phyloP scores from a whole-genome alignment of 2,888 invertebrate species.

The Tipula unca region DNA sequence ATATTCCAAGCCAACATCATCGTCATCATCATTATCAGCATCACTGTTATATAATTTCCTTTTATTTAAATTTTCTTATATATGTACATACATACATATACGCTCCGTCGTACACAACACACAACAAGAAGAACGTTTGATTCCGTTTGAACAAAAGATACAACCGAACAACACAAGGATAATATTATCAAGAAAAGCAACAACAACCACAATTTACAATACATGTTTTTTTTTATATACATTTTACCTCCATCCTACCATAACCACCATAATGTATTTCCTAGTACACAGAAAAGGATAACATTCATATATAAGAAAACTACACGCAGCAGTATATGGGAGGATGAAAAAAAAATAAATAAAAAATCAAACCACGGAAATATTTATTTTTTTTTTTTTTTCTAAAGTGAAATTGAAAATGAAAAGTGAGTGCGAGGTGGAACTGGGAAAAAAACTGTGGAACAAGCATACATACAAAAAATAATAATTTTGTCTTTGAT shows the following conservation, averaged over 20 bases:
- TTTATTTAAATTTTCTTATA: not conserved
- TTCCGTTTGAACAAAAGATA: not conserved
- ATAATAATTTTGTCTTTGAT: not conserved
- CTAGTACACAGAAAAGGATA: not conserved
- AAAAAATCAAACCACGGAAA: not conserved
- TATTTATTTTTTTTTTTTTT: not conserved
- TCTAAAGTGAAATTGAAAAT: not conserved
- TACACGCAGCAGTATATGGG: not conserved
- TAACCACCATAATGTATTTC: not conserved
- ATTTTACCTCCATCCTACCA: not conserved
- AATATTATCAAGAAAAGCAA: not conserved
- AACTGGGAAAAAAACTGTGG: not conserved
- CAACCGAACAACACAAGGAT: not conserved
- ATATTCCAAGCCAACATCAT: not conserved
- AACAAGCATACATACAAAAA: not conserved
- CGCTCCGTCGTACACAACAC: not conserved
- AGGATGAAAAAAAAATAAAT: not conserved
- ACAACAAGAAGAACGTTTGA: not conserved
- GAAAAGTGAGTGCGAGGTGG: not conserved
- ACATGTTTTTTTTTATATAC: not conserved
- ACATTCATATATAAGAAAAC: not conserved
- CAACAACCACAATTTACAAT: not conserved
- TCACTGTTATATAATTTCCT: not conserved
- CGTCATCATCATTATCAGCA: slow-evolving; percentile 14
- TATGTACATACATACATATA: not conserved